Evolutionary conservation across 2,113 vertebrate genomes (phyloP), one percentile per base, ranked within the genome.

Genomic region (Morone saxatilis): DNA sequence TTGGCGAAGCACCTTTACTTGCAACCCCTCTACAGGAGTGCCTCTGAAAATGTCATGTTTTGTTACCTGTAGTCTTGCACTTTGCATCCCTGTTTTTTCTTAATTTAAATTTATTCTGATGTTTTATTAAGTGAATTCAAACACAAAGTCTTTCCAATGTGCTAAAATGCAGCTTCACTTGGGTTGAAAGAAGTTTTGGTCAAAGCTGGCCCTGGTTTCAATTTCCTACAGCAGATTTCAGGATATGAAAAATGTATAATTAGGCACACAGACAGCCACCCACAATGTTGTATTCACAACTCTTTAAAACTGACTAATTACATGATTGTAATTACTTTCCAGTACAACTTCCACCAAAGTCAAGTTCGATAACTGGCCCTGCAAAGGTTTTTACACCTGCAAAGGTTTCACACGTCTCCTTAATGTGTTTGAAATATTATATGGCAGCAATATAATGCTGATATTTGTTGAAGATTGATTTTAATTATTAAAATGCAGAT

Each of bases 21-120:
- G 75, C 75, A 80, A 8, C 51, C 71, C 53, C 73, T 89, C 78
- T 71, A 75, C 81, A 88, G 89, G 90, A 92, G 87, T 91, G 88
- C 84, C 84, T 90, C 87, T 62, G 68, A 80, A 20, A 78, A 84
- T 69, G 9, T 78, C 54, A 2, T 0, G 40, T 80, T 80, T 54
- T 38, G 19, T 87, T 76, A 65, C 57, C 51, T 76, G 54, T 81
- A 63, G 65, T 67, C 11, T 67, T 87, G 87, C 73, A 78, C 79
- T 74, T 90, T 83, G 70, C 65, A n/a, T 68, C 59, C 53, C 5
- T 13, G 65, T 43, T 1, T 66, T 69, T n/a, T 66, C 19, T 36
- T 65, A 3, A 41, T 73, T 54, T 67, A 7, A 71, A 43, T 53
- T 22, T 25, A 20, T 65, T 68, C 45, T 22, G n/a, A 73, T 50